A percentile compares a stretch with the other conserved stretches of the same genome.
phyloP scores from a whole-genome alignment of 2,888 invertebrate species.

The Watsonalla cultraria region DNA sequence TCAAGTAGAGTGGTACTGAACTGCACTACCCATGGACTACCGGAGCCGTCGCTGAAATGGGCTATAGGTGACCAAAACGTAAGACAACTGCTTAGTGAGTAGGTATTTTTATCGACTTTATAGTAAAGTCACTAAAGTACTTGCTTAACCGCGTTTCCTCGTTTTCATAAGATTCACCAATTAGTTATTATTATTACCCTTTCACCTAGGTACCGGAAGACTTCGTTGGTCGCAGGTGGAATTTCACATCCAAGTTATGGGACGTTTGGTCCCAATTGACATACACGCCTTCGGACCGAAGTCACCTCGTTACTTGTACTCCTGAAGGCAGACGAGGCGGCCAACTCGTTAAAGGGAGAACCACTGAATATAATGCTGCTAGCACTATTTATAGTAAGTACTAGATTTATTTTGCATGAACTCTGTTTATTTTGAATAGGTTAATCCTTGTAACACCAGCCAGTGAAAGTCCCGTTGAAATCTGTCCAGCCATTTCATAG shows the following conservation, averaged over 20 bases:
- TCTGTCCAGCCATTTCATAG: too few species aligned
- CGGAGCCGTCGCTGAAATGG: constrained; percentile 52
- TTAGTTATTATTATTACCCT: not conserved
- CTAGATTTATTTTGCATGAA: not conserved
- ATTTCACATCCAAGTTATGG: constrained; percentile 53
- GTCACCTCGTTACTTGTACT: constrained; percentile 32
- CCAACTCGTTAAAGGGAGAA: constrained; percentile 24
- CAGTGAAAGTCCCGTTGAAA: too few species aligned
- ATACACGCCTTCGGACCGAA: constrained; percentile 23
- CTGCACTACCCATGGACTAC: constrained; percentile 54
- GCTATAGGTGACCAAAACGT: constrained; percentile 49
- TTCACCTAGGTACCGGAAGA: constrained; percentile 41
- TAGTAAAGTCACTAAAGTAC: too few species aligned
- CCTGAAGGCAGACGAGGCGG: constrained; percentile 32
- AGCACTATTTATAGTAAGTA: constrained; percentile 26
- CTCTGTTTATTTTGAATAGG: too few species aligned
- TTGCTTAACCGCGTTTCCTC: too few species aligned
- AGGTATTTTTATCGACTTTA: not conserved
- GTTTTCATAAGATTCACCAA: not conserved
- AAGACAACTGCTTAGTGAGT: constrained; percentile 1
- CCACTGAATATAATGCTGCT: constrained; percentile 36
- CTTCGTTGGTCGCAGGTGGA: constrained; percentile 50
- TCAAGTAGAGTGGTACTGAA: constrained; percentile 43
- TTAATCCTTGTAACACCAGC: too few species aligned
- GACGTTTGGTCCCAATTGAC: constrained; percentile 52